Base-by-base conservation (phyloP, 2,888 invertebrate species). In the Tetranychus piercei region DNA sequence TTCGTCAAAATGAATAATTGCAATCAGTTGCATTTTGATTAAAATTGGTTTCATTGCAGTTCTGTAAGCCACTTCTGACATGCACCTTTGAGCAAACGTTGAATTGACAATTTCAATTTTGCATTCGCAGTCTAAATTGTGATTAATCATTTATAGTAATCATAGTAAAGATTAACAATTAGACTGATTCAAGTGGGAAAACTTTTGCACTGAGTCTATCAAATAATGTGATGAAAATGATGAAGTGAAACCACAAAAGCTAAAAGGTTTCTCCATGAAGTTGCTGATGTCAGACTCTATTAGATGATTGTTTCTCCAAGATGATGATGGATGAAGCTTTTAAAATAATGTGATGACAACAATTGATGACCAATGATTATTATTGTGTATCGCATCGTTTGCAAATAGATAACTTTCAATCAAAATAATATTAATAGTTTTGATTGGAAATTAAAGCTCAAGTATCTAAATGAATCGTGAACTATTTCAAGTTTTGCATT, bases 271-370 rank as follows among this genome's bases (percentile, higher is more conserved):
- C 55, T 55, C 55, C 55, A 55, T 55, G 3, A 15, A 55, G 55
- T 15, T 55, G 55, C 55, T 55, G 55, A 55, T 55, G 55, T 55
- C 55, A 55, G 15, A 9, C 15, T 15, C 15, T 15, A 55, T 15
- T 55, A 15, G 55, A 55, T 55, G 55, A 55, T 55, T 55, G 9
- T 15, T 15, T 55, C 55, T 5, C 15, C 9, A 55, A 55, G 55
- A 55, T 55, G 55, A 55, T 55, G 55, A 55, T 55, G 55, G 55
- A 55, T 55, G 55, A 55, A 55, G 55, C 55, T 55, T 55, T 55
- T 55, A 55, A 55, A 55, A 55, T 55, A 55, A 55, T 55, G 55
- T 55, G 55, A 55, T 55, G 55, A 55, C 55, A 55, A 55, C 55
- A 55, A 55, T 55, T 55, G 55, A 55, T 55, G 55, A 55, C 55